Evolutionary conservation across 2,797 vertebrate species (phyloP).

Genomic region (Danio aesculapii): DNA sequence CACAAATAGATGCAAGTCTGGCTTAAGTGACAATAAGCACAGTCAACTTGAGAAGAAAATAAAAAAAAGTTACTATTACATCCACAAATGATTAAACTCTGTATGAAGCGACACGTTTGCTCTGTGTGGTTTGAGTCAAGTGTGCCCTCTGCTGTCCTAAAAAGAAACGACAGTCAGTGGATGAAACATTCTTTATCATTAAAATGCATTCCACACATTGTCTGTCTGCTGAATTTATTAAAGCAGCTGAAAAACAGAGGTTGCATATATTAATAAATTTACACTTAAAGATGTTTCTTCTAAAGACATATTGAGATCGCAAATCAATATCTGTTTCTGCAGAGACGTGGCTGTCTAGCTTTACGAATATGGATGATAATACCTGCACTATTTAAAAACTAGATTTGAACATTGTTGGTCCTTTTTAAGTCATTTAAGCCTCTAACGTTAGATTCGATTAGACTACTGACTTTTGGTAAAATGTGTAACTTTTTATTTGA

Average conservation of each 20-base stretch:
- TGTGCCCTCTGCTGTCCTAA: constrained; percentile 21
- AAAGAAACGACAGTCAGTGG: not conserved
- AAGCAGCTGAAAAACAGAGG: not conserved
- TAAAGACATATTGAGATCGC: not conserved
- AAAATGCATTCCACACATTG: not conserved
- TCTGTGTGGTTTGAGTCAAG: not conserved
- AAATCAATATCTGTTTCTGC: not conserved
- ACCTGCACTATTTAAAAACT: not conserved
- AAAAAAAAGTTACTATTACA: not conserved
- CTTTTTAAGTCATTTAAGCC: no score
- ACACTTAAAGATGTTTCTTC: not conserved
- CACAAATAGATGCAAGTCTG: not conserved
- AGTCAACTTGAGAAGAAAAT: no score
- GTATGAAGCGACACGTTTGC: no score
- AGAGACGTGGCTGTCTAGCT: not conserved
- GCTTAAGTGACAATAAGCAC: no score
- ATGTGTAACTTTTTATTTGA: no score
- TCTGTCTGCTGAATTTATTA: not conserved
- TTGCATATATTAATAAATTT: not conserved
- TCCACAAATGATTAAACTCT: not conserved
- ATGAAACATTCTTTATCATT: not conserved
- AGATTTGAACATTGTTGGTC: no score
- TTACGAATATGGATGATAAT: not conserved
- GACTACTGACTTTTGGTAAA: no score
- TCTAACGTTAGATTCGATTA: no score